These are phyloP conservation scores for Limnephilus lunatus DNA, from an alignment of 2,888 invertebrate species.

Conservation along the genomic window DNA sequence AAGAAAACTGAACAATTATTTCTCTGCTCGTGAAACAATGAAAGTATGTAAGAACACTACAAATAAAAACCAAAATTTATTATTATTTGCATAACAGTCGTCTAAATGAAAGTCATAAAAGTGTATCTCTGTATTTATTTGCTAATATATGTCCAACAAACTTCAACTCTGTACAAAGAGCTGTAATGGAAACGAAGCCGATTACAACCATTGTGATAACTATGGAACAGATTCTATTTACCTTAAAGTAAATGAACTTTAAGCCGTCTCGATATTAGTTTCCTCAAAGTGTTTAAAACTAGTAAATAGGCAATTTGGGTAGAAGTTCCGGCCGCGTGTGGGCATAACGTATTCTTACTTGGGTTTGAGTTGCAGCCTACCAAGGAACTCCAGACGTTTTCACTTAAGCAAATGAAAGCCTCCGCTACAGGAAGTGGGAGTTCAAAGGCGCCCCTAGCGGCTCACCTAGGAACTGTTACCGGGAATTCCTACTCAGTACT, in stretches of 20 bases:
- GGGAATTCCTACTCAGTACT: not conserved
- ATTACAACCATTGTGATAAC: no score
- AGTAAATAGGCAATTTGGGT: constrained; percentile 22
- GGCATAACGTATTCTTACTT: constrained; percentile 11
- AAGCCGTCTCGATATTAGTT: not conserved
- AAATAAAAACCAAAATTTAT: no score
- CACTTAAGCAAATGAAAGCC: constrained; percentile 17
- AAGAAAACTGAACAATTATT: no score
- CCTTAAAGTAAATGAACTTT: not conserved
- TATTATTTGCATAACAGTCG: no score
- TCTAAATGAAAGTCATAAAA: no score
- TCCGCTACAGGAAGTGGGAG: not conserved
- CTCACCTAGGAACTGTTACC: not conserved
- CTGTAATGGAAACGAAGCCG: no score
- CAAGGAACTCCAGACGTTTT: not conserved
- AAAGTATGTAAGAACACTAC: no score
- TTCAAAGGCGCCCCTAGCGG: not conserved
- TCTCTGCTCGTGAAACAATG: no score
- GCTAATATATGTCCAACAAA: no score
- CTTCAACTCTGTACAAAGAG: no score
- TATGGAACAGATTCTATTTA: not conserved
- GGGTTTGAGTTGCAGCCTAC: constrained; percentile 13
- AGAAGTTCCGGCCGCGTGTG: constrained; percentile 9
- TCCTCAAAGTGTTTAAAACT: not conserved
- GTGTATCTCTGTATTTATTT: no score